These are phyloP conservation scores for Hylomyscus alleni DNA, from an alignment of 2,797 vertebrate species.

Conservation along the genomic window DNA sequence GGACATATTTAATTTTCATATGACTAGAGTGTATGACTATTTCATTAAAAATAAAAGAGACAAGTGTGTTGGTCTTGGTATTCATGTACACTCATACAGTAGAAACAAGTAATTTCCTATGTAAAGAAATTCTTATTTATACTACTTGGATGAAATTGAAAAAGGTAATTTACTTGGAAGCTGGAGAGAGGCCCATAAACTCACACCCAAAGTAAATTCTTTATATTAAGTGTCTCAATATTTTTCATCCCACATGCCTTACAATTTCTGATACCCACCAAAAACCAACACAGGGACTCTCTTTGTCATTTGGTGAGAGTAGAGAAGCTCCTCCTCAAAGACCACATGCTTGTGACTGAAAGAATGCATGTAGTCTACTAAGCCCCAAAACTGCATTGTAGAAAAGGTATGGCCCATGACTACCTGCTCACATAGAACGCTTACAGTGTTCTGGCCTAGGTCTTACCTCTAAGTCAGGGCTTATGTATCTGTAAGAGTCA, in stretches of 20 bases:
- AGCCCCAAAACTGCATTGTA: background rate
- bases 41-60: constrained; percentile 17
- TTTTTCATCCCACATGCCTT: background rate
- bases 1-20: background rate
- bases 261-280: background rate
- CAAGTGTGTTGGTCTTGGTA: background rate
- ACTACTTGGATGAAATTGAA: constrained; percentile 8
- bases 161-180: constrained; percentile 31
- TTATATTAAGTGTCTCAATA: background rate
- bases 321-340: background rate
- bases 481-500: background rate
- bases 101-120: constrained; percentile 28
- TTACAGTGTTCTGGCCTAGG: background rate
- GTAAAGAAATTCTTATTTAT: background rate
- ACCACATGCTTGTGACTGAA: background rate
- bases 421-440: background rate
- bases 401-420: background rate
- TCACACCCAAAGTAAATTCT: background rate
- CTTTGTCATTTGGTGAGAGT: background rate
- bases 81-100: background rate
- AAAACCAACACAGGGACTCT: background rate
- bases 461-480: background rate
- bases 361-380: background rate
- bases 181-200: background rate
- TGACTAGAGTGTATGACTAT: background rate